Evolutionary conservation across 2,888 invertebrate species (phyloP), one percentile per base, ranked within the genome.

Genomic region (Auanema freiburgensis): DNA sequence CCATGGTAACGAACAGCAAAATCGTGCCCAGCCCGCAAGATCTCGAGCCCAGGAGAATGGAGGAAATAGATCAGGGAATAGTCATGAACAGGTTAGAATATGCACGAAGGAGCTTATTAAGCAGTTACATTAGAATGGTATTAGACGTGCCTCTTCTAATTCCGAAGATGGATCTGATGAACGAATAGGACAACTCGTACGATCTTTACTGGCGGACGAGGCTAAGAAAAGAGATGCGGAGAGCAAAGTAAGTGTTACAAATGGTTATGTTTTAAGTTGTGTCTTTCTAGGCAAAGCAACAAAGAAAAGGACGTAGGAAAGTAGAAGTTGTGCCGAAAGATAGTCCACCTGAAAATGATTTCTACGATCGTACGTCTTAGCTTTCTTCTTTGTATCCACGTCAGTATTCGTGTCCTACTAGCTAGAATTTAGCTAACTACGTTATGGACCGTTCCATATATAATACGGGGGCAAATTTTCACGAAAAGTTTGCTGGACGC

Each of bases 171-270:
- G 55, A 24, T 41, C 42, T 51, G 60, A 60, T 3, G 60, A 60
- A 54, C 59, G 33, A 25, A 52, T 52, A 23, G 52, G 53, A 5
- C 54, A 60, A 33, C 55, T 24, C 24, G 60, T 54, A 16, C 53
- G 55, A 49, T 53, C 53, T 23, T 41, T 60, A 46, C 40, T 60
- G 14, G 46, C 51, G 5, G 54, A 40, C 14, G 60, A 57, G 11
- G 49, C 43, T 40, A 42, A 54, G 44, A 53, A 51, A 16, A 60
- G 33, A 54, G 51, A 60, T 18, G 54, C 60, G 10, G 54, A 59
- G 16, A 42, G 42, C 18, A 50, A 43, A 40, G 33, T 33, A 33
- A 33, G 3, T 5, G 3, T 18, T 46, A 46, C 4, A 5, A 46
- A 5, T 3, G 3, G 3, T 3, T 21, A 21, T 46, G n/a, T n/a